A percentile compares a stretch with the other conserved stretches of the same genome.
Conservation (phyloP, 2,797 vertebrate genomes). For the Acanthornis magna region DNA sequence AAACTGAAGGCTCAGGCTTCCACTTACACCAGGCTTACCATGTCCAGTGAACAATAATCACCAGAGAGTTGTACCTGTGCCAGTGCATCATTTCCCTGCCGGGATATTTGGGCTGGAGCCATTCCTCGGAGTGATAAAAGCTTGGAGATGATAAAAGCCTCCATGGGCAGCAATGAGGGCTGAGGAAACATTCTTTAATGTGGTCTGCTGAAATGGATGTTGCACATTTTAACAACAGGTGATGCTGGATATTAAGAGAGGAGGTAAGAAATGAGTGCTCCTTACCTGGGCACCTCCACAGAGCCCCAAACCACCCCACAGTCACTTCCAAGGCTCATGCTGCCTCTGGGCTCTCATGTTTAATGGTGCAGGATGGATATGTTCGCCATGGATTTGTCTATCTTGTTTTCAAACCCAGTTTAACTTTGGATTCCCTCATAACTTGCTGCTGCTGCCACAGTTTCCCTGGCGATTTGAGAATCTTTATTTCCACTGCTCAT, state of each 20-base stretch:
- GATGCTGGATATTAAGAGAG: neutral
- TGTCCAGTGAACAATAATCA: rapidly evolving
- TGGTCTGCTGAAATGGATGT: neutral
- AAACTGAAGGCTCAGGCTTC: neutral
- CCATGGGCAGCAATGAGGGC: rapidly evolving
- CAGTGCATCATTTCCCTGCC: neutral
- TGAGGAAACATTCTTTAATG: neutral
- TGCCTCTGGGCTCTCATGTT: neutral
- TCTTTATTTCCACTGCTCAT: neutral
- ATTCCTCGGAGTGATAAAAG: neutral
- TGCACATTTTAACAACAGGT: neutral
- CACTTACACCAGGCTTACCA: neutral
- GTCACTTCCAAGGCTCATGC: neutral
- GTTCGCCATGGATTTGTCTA: neutral
- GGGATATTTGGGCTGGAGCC: neutral
- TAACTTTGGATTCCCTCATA: neutral
- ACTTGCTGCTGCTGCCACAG: neutral
- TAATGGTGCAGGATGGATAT: neutral
- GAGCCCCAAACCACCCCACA: neutral
- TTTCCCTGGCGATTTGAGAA: neutral
- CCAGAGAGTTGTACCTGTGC: neutral
- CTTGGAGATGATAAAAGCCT: neutral
- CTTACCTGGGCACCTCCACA: neutral
- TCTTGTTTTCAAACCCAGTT: neutral
- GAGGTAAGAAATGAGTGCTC: neutral